Conservation (phyloP, 2,888 invertebrate species). For the Tribolium freemani region DNA sequence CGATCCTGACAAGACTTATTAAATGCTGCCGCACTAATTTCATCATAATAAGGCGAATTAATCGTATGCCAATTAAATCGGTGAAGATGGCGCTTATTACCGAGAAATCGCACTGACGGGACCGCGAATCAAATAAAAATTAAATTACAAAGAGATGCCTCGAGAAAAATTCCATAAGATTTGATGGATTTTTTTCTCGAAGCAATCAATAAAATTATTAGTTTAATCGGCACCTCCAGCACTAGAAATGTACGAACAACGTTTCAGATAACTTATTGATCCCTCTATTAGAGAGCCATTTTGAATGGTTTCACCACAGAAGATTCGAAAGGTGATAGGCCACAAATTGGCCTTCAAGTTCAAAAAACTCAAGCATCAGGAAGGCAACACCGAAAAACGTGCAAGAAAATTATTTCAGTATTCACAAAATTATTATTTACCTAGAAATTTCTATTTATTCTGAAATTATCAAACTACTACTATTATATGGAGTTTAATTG, state of each 20-base stretch:
- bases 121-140: conserved; percentile 28
- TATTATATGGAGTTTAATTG: too few relatives aligned
- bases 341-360: too few relatives aligned
- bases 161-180: conserved; percentile 28
- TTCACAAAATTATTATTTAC: too few relatives aligned
- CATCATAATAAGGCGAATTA: conserved; percentile 42
- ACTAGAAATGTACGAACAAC: conserved; percentile 27
- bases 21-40: conserved; percentile 45
- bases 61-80: conserved; percentile 48
- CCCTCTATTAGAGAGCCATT: conserved; percentile 1
- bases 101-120: background rate
- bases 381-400: too few relatives aligned
- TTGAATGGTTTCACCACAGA: too few relatives aligned
- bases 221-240: conserved; percentile 40
- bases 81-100: conserved; percentile 20
- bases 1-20: conserved; percentile 48
- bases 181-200: conserved; percentile 36
- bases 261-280: conserved; percentile 19
- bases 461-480: too few relatives aligned
- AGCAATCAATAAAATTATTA: conserved; percentile 41
- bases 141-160: conserved; percentile 30
- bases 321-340: too few relatives aligned
- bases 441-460: too few relatives aligned
- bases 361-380: too few relatives aligned
- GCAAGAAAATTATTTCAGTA: too few relatives aligned